Base-by-base conservation (phyloP, 2,888 invertebrate genomes). In the Loripinus fragilis region DNA sequence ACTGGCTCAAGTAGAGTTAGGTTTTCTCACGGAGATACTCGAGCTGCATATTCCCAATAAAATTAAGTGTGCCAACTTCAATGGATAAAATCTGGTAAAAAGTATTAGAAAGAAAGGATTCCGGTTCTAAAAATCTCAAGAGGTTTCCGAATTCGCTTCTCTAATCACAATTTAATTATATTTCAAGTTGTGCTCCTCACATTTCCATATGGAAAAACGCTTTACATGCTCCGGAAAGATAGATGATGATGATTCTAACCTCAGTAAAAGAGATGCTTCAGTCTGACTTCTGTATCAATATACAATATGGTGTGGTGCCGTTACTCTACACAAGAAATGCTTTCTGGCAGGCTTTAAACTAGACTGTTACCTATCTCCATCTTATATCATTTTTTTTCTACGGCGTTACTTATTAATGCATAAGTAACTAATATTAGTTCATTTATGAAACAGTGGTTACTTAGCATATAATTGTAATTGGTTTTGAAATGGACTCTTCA, bases 161-260 rank as follows among this genome's bases (percentile, higher is more conserved):
- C 60, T 60, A 60, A 60, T 60, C 60, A 33, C 60, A 30, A 33
- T 60, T 60, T 60, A 60, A 60, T 60, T 60, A 60, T 60, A 33
- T 60, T 60, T 60, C 60, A 60, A 60, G 60, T 60, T 33, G 33
- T 33, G 38, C 38, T 60, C 2, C 60, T 60, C 60, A 2, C 20
- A 20, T 17, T 17, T 33, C 17, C 60, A 30, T 60, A 20, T 60
- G 60, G 60, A 60, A 60, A 60, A 33, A 8, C 33, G 23, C 7
- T 60, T 23, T 60, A 20, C 7, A 17, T 33, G 28, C 12, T 17
- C 28, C 23, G 33, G 33, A 60, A 60, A 33, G 60, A 33, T 33
- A 60, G 60, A 60, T 60, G 60, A 60, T 60, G 60, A 60, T 60
- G 33, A 28, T 60, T 3, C 7, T 33, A 60, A 60, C 60, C 60